A percentile compares a stretch with the other conserved stretches of the same genome.
phyloP scores from a whole-genome alignment of 92 coral and sea anemone species.

The Desmophyllum pertusum region DNA sequence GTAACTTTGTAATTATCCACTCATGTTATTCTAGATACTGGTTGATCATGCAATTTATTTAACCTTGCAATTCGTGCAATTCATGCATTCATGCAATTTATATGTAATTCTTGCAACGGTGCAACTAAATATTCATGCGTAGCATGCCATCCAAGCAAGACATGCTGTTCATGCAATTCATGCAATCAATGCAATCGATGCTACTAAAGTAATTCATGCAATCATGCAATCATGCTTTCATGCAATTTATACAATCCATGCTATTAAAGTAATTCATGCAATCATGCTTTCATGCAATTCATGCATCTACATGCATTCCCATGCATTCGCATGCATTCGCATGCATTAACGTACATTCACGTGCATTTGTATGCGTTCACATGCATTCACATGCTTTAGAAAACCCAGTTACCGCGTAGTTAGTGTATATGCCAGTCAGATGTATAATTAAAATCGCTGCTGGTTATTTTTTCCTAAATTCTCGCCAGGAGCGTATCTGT shows the following conservation, averaged over 20 bases:
- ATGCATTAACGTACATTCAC: neutral
- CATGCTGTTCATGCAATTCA: neutral
- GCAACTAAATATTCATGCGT: neutral
- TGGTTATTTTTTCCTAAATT: neutral
- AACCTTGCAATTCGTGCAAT: neutral
- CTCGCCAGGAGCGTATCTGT: too few species aligned
- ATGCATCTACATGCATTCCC: too few species aligned
- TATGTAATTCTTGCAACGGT: neutral
- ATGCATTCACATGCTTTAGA: neutral
- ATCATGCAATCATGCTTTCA: neutral
- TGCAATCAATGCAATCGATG: neutral
- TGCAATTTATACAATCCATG: neutral
- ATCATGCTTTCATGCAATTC: neutral
- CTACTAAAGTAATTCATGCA: neutral
- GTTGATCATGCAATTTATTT: neutral
- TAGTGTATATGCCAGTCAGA: neutral
- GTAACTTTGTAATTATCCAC: too few species aligned
- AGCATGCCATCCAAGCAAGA: neutral
- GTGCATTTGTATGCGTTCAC: neutral
- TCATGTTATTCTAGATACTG: too few species aligned
- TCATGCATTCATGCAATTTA: neutral
- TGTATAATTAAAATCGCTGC: neutral
- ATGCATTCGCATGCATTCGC: neutral
- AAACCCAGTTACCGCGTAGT: neutral
- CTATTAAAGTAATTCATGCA: neutral